These are phyloP conservation scores for Parnassius mnemosyne DNA, from an alignment of 2,888 invertebrate species.

Conservation along the genomic window DNA sequence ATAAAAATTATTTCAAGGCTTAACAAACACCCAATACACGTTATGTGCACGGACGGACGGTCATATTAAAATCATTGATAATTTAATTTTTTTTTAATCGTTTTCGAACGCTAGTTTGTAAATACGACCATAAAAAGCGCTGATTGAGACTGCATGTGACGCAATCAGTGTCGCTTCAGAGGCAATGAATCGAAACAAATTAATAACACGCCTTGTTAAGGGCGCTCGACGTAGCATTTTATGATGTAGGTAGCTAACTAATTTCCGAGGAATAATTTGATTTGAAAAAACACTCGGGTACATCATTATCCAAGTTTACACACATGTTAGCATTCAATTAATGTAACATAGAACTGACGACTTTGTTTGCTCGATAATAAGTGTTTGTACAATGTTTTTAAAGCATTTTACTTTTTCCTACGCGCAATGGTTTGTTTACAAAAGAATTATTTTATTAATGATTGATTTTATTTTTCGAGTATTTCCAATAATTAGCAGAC, in stretches of 20 bases:
- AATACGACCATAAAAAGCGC: constrained; percentile 29
- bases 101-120: constrained; percentile 16
- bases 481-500: no score
- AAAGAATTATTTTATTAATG: no score
- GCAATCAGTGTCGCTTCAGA: constrained; percentile 40
- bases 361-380: no score
- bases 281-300: constrained; percentile 3
- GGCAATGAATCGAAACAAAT: constrained; percentile 41
- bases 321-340: constrained; percentile 1
- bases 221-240: constrained; percentile 27
- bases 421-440: no score
- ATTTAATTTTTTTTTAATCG: constrained; percentile 17
- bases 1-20: background rate
- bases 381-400: no score
- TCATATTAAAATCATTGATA: constrained; percentile 6
- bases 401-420: no score
- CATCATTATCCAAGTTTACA: constrained; percentile 2
- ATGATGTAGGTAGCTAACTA: constrained; percentile 12
- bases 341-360: background rate
- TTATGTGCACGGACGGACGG: background rate
- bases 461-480: no score
- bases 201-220: constrained; percentile 33
- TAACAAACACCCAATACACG: background rate
- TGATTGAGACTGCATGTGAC: constrained; percentile 40
- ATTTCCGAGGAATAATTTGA: constrained; percentile 30